Percentiles rank a stretch among this genome's conserved stretches.
phyloP scores from a whole-genome alignment of 2,113 vertebrate species.

The Myrmecobius fasciatus region DNA sequence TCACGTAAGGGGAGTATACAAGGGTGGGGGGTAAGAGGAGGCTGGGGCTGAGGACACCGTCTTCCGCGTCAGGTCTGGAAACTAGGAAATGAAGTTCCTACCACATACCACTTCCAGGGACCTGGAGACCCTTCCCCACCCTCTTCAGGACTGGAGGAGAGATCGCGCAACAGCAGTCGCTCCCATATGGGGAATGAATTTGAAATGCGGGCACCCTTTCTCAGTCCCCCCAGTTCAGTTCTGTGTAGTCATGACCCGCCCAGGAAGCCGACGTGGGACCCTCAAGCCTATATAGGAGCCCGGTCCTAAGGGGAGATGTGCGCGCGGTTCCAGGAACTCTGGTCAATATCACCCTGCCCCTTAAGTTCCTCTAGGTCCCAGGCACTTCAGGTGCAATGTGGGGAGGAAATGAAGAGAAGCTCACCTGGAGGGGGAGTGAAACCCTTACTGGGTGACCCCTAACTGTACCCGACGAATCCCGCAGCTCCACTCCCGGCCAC shows the following conservation, averaged over 20 bases:
- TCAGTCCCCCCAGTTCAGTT: not conserved
- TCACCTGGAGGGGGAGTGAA: not conserved
- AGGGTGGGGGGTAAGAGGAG: not conserved
- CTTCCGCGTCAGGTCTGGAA: not conserved
- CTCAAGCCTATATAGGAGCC: accelerated
- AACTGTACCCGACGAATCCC: not conserved
- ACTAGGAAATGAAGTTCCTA: not conserved
- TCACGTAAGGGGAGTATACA: not conserved
- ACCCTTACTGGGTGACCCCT: not conserved
- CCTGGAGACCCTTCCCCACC: not conserved
- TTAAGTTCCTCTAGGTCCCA: not conserved
- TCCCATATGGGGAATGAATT: not conserved
- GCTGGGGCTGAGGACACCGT: not conserved
- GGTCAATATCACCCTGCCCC: not conserved
- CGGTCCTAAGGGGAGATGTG: not conserved
- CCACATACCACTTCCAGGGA: not conserved
- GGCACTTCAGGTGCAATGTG: not conserved
- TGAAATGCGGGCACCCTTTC: not conserved
- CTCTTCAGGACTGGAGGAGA: not conserved
- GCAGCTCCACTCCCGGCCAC: not conserved
- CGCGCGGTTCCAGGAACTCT: not conserved
- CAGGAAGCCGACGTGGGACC: not conserved
- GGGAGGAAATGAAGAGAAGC: not conserved
- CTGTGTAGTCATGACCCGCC: not conserved
- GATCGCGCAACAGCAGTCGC: not conserved